phyloP scores from a whole-genome alignment of 1,140 invertebrate species.

The Platyscapa corneri region DNA sequence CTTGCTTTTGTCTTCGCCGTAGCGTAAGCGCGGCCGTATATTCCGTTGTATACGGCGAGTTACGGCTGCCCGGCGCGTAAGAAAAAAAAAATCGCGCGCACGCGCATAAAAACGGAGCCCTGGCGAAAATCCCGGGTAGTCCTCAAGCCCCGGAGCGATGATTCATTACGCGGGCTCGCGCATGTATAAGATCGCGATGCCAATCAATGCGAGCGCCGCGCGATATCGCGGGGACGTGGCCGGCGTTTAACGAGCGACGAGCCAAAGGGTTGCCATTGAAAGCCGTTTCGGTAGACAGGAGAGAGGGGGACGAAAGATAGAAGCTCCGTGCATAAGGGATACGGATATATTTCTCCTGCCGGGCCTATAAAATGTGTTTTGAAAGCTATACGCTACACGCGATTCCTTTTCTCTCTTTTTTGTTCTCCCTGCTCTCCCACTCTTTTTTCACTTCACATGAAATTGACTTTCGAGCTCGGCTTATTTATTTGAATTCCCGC shows the following conservation, averaged over 20 bases:
- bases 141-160: not conserved
- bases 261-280: conserved; percentile 11
- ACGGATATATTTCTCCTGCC: conserved; percentile 15
- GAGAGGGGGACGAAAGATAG: not conserved
- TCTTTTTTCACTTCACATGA: not conserved
- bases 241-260: conserved; percentile 30
- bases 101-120: not conserved
- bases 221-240: not conserved
- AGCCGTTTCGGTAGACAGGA: not conserved
- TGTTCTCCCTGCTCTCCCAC: not conserved
- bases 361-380: conserved; percentile 23
- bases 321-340: not conserved
- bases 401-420: conserved; percentile 5
- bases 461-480: conserved; percentile 12
- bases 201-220: conserved; percentile 18
- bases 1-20: not conserved
- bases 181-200: conserved; percentile 8
- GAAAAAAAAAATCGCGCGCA: not conserved
- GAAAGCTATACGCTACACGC: conserved; percentile 23
- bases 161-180: conserved; percentile 3
- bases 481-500: conserved; percentile 26
- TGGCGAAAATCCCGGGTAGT: not conserved
- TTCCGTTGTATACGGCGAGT: not conserved
- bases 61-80: not conserved
- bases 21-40: not conserved